These are phyloP conservation scores for Tragelaphus strepsiceros DNA, from an alignment of 2,113 vertebrate genomes.

Conservation along the genomic window DNA sequence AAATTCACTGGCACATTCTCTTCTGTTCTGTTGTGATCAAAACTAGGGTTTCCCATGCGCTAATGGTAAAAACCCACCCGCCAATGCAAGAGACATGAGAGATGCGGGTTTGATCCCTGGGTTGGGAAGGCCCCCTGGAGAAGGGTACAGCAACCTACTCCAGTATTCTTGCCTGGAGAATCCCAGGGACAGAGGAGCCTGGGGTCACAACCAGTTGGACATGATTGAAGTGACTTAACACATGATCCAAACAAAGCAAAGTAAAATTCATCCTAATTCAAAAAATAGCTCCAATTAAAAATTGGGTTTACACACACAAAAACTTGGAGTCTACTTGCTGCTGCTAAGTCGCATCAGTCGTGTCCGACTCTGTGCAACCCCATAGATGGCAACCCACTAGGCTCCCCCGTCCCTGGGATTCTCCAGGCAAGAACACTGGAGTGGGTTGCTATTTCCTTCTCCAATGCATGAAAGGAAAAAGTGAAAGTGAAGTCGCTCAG, in stretches of 20 bases:
- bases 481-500: no score
- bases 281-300: not conserved
- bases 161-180: not conserved
- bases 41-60: not conserved
- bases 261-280: not conserved
- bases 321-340: not conserved
- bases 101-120: rapidly evolving
- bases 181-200: not conserved
- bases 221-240: not conserved
- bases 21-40: not conserved
- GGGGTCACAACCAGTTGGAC: not conserved
- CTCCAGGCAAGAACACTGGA: no score
- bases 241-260: not conserved
- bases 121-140: not conserved
- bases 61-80: not conserved
- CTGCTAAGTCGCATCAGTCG: no score
- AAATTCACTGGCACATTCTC: no score
- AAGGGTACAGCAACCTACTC: not conserved
- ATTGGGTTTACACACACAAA: not conserved
- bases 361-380: no score
- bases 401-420: no score
- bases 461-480: no score
- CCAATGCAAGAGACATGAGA: not conserved
- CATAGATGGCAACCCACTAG: no score
- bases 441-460: no score